Conservation (phyloP, 2,888 invertebrate genomes). For the Cinara cedri region DNA sequence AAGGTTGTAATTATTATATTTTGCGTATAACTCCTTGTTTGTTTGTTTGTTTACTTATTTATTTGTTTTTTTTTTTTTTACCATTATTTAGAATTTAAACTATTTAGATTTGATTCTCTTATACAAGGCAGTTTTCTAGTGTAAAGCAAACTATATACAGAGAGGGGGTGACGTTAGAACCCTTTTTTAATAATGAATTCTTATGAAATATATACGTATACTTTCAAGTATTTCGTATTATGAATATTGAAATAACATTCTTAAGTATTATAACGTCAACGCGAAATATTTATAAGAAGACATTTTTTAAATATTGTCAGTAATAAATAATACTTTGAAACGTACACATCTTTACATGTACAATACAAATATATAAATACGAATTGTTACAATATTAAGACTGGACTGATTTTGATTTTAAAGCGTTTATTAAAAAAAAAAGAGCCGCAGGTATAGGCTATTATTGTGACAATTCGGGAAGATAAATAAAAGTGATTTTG, state of each 20-base stretch:
- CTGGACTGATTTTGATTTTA: no score
- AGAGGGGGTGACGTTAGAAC: conserved; percentile 5
- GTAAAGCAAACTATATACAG: background rate
- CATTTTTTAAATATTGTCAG: background rate
- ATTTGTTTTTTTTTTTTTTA: no score
- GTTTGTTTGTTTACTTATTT: no score
- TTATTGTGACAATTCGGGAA: no score
- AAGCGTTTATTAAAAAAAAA: no score
- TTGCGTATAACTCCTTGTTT: background rate
- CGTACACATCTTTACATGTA: no score
- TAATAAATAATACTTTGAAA: no score
- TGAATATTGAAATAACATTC: conserved; percentile 33
- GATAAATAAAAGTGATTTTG: no score
- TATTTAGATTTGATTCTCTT: conserved; percentile 18
- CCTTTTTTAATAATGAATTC: conserved; percentile 45
- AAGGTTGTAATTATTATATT: background rate
- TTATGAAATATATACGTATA: conserved; percentile 6
- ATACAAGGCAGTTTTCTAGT: background rate
- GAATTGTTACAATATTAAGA: no score
- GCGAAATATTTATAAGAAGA: background rate
- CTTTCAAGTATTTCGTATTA: conserved; percentile 17
- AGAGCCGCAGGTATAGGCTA: no score
- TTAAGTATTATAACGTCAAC: conserved; percentile 10
- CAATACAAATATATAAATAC: no score
- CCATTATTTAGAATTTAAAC: conserved; percentile 12